These are phyloP conservation scores for Prionace glauca DNA, from an alignment of 2,797 vertebrate species.

Conservation along the genomic window DNA sequence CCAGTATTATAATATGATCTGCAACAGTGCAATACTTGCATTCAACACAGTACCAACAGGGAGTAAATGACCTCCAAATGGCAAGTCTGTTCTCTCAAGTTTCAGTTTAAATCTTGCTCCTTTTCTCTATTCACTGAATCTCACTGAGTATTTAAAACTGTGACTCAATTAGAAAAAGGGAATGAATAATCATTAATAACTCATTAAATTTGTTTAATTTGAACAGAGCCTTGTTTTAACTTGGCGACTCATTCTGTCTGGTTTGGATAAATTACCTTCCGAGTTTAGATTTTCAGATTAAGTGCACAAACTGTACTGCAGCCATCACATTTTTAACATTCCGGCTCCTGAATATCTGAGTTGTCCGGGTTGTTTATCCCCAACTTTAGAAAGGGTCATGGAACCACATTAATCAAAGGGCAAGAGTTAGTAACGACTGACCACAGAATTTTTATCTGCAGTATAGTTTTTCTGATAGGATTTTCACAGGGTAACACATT, in stretches of 20 bases:
- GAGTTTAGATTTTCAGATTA: slow-evolving; percentile 12
- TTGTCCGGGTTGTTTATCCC: background rate
- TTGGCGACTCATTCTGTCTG: background rate
- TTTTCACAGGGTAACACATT: background rate
- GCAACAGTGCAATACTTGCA: background rate
- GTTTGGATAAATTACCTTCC: background rate
- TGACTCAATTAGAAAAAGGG: background rate
- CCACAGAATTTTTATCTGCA: background rate
- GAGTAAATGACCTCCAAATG: background rate
- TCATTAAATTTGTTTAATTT: background rate
- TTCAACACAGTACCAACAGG: background rate
- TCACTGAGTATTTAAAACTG: background rate
- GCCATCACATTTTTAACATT: background rate
- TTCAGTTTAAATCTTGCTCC: background rate
- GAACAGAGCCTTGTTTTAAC: background rate
- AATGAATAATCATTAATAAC: background rate
- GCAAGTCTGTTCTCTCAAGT: background rate
- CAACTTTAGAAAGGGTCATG: background rate
- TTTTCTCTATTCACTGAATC: background rate
- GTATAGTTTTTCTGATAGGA: background rate
- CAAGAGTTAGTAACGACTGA: background rate
- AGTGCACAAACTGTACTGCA: background rate
- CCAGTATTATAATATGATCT: background rate
- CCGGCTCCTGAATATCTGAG: background rate
- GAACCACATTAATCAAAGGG: background rate